These are phyloP conservation scores for Lathamus discolor DNA, from an alignment of 2,113 vertebrate genomes.

Conservation along the genomic window DNA sequence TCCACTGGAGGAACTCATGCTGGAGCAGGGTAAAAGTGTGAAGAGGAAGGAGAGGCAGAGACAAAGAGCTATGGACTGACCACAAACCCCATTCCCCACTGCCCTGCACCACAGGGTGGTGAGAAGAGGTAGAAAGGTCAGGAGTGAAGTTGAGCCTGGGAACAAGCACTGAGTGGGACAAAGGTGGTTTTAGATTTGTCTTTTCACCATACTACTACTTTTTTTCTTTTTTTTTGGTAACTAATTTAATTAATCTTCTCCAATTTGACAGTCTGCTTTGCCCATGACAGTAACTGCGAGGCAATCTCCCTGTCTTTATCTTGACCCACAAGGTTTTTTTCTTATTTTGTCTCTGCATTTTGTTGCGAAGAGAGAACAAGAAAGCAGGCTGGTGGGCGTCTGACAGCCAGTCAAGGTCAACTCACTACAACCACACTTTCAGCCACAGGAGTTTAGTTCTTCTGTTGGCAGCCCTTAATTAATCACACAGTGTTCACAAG, in stretches of 20 bases:
- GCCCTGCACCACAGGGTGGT: rapidly evolving
- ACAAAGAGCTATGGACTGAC: background rate
- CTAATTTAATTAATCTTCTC: background rate
- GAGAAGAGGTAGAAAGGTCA: background rate
- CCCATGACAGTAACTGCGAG: background rate
- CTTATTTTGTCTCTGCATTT: background rate
- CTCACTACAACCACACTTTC: background rate
- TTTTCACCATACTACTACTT: background rate
- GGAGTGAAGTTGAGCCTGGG: background rate
- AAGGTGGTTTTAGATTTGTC: background rate
- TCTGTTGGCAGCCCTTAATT: background rate
- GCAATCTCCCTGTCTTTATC: background rate
- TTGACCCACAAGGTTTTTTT: background rate
- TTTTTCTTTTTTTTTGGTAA: background rate
- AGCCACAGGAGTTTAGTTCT: background rate
- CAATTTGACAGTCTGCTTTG: background rate
- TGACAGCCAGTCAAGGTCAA: background rate
- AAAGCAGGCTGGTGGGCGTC: background rate
- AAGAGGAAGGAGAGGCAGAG: background rate
- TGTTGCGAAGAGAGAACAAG: background rate
- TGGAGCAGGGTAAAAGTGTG: background rate
- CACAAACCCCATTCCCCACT: background rate
- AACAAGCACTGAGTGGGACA: background rate
- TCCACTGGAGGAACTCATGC: background rate
- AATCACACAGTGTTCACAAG: background rate